Evolutionary conservation across 2,888 invertebrate species (phyloP).

Genomic region (Drosophila pseudotalamancana): DNA sequence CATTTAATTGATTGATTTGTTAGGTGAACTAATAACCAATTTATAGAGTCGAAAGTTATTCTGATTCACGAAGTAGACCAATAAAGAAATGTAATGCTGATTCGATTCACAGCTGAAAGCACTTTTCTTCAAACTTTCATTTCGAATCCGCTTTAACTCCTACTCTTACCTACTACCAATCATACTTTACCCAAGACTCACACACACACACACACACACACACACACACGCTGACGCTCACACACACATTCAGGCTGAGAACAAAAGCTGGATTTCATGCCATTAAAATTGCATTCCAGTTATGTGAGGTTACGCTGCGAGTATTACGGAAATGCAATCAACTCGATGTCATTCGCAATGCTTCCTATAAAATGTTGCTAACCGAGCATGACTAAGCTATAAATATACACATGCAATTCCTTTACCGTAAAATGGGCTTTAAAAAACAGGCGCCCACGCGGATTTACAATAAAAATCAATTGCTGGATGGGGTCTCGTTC

Average conservation of each 20-base stretch:
- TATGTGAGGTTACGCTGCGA: slow-evolving; percentile 1
- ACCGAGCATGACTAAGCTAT: slow-evolving; percentile 59
- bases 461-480: slow-evolving; percentile 68
- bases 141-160: too few relatives aligned
- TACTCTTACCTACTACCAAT: background rate
- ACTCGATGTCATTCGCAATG: slow-evolving; percentile 46
- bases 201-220: background rate
- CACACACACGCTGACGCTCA: background rate
- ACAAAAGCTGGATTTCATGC: slow-evolving; percentile 18
- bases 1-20: background rate
- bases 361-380: slow-evolving; percentile 48
- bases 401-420: slow-evolving; percentile 44
- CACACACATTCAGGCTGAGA: slow-evolving; percentile 1
- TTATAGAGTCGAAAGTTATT: background rate
- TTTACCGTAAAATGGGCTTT: slow-evolving; percentile 36
- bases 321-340: slow-evolving; percentile 49
- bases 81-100: too few relatives aligned
- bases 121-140: too few relatives aligned
- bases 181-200: slow-evolving; percentile 1
- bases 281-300: slow-evolving; percentile 52
- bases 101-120: too few relatives aligned
- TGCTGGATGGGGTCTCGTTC: slow-evolving; percentile 49
- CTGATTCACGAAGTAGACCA: too few relatives aligned
- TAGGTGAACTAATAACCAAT: background rate
- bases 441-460: slow-evolving; percentile 28